Percentiles rank a stretch among this genome's conserved stretches.
Evolutionary conservation across 2,113 vertebrate genomes (phyloP).

Genomic region (Heptranchias perlo): DNA sequence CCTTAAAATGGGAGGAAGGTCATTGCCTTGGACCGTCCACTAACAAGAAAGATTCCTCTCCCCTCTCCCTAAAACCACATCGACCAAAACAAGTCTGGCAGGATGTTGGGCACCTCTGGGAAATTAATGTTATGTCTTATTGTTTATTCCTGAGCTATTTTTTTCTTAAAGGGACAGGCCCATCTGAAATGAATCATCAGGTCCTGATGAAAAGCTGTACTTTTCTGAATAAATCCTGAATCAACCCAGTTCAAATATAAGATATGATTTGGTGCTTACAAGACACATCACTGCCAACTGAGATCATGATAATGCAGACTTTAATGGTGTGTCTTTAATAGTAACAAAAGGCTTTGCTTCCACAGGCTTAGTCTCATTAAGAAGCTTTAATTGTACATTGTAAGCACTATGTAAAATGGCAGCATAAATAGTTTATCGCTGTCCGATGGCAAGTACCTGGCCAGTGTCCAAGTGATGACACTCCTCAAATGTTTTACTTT

Average conservation of each 20-base stretch:
- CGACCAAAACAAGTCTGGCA: not conserved
- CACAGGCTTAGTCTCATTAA: not conserved
- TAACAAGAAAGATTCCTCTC: no score
- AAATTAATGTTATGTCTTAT: not conserved
- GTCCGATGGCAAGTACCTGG: not conserved
- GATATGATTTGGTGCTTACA: not conserved
- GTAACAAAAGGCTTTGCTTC: not conserved
- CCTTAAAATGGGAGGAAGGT: not conserved
- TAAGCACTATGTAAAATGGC: slow-evolving; percentile 10
- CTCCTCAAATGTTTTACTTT: not conserved
- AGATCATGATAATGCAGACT: not conserved
- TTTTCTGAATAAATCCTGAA: not conserved
- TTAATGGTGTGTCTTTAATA: not conserved
- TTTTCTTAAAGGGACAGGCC: not conserved
- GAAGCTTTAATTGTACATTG: not conserved
- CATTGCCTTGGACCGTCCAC: not conserved
- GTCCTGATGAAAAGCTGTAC: not conserved
- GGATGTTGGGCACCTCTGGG: not conserved
- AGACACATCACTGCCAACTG: not conserved
- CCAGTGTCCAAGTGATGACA: not conserved
- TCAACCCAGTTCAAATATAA: not conserved
- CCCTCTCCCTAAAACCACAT: not conserved
- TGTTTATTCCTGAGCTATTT: not conserved
- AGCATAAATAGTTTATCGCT: slow-evolving; percentile 2
- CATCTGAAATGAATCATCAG: not conserved